Percentiles rank a stretch among this genome's conserved stretches.
Conservation (phyloP, 2,113 vertebrate genomes). For the Donacobius atricapilla region DNA sequence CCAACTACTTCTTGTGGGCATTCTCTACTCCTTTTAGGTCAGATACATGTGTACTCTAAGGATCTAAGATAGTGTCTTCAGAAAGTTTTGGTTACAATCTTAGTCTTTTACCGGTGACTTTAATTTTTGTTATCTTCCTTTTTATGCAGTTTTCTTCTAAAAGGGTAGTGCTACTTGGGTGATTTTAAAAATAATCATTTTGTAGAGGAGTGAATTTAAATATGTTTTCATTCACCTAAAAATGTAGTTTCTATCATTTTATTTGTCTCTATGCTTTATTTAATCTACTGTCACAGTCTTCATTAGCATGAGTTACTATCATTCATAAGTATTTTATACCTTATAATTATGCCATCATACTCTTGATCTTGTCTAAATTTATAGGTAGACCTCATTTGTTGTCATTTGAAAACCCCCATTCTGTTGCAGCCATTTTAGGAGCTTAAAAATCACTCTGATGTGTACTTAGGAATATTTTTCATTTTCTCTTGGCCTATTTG, state of each 20-base stretch:
- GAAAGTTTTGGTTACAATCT: neutral
- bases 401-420: neutral
- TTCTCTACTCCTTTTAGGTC: neutral
- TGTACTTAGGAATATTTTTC: neutral
- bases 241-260: neutral
- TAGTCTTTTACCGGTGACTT: neutral
- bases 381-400: neutral
- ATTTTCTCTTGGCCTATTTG: neutral
- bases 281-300: neutral
- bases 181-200: neutral
- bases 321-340: neutral
- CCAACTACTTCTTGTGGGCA: neutral
- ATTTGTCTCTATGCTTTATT: neutral
- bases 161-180: neutral
- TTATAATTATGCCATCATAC: neutral
- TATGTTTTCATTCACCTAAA: neutral
- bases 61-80: neutral
- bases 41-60: accelerated
- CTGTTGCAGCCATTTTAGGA: neutral
- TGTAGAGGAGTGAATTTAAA: neutral
- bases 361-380: neutral
- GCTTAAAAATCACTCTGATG: neutral
- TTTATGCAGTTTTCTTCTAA: neutral
- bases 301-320: neutral
- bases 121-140: neutral